Conservation (phyloP, 2,113 vertebrate genomes). For the Tyrannus savana region DNA sequence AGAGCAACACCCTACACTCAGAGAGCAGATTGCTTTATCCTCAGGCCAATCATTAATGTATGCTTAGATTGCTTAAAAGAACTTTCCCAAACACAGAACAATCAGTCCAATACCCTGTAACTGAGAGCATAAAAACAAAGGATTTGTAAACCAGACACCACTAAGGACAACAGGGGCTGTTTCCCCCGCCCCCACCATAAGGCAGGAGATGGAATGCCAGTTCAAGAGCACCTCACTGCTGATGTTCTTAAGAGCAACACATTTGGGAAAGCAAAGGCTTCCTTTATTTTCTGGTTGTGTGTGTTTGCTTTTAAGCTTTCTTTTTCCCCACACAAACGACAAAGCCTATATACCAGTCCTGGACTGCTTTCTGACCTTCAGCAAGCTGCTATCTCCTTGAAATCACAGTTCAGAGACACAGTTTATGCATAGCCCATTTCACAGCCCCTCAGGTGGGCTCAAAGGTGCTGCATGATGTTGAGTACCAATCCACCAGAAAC, state of each 20-base stretch:
- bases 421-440: rapidly evolving
- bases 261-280: background rate
- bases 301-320: background rate
- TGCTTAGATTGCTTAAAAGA: background rate
- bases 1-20: background rate
- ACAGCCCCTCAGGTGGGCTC: background rate
- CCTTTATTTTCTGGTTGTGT: background rate
- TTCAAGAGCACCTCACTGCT: background rate
- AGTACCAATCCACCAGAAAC: background rate
- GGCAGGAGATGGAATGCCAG: background rate
- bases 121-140: background rate
- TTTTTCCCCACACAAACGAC: background rate
- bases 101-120: background rate
- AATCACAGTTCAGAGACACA: background rate
- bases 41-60: background rate
- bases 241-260: background rate
- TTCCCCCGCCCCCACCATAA: background rate
- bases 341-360: background rate
- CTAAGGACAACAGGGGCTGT: background rate
- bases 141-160: background rate
- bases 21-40: background rate
- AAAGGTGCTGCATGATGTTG: background rate
- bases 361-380: background rate
- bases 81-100: background rate
- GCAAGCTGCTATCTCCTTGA: background rate